These are phyloP conservation scores for Gallinago nigripennis DNA, from an alignment of 2,797 vertebrate genomes.

Conservation along the genomic window DNA sequence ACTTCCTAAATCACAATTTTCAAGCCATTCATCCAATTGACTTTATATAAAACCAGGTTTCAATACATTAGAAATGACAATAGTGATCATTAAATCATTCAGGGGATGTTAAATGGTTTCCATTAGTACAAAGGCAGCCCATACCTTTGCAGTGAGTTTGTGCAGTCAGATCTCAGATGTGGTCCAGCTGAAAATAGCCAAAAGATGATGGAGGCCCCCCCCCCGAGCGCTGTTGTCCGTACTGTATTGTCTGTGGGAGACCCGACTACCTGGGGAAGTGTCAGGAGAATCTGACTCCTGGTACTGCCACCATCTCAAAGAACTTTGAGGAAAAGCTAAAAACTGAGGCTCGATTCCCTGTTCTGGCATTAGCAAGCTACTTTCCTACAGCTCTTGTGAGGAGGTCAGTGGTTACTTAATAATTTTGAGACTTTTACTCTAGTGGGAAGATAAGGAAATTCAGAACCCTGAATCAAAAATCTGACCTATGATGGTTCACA, in stretches of 20 bases:
- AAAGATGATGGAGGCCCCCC: background rate
- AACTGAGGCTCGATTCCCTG: background rate
- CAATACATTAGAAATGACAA: background rate
- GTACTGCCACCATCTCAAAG: background rate
- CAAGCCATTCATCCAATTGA: background rate
- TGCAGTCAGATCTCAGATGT: accelerated
- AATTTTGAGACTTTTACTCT: background rate
- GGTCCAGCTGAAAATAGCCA: background rate
- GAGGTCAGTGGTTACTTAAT: background rate
- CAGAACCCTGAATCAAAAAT: background rate
- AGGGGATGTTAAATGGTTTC: background rate
- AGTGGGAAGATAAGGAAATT: background rate
- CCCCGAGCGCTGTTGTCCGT: background rate
- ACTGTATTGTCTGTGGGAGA: background rate
- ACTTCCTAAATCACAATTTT: background rate
- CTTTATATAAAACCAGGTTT: background rate
- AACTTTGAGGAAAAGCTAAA: background rate
- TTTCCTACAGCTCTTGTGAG: background rate
- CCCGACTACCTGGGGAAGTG: accelerated
- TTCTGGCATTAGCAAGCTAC: background rate
- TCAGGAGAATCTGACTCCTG: background rate
- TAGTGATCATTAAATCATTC: background rate
- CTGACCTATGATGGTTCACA: background rate
- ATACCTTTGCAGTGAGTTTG: background rate
- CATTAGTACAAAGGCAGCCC: background rate